These are phyloP conservation scores for Elmis aenea DNA, from an alignment of 2,888 invertebrate genomes.

Conservation along the genomic window DNA sequence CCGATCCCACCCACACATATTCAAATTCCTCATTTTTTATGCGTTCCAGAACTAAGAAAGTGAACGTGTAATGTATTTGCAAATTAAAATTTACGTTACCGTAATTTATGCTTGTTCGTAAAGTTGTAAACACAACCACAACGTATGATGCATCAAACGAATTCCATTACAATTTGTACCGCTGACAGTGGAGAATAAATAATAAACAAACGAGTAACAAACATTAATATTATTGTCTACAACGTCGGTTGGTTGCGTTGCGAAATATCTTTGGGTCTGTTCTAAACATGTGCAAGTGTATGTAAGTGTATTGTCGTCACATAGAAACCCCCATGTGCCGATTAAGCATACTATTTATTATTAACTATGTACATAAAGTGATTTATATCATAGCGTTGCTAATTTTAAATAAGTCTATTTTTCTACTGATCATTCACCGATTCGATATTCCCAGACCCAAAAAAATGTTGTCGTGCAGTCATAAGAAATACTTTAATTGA, in stretches of 20 bases:
- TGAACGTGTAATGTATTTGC: background rate
- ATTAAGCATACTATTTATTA: too few species aligned
- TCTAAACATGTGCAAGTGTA: too few species aligned
- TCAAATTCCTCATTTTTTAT: conserved; percentile 1
- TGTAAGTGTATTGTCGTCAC: too few species aligned
- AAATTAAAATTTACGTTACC: background rate
- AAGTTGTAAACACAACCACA: conserved; percentile 27
- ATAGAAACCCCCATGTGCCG: too few species aligned
- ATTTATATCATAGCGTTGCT: too few species aligned
- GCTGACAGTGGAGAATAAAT: conserved; percentile 31
- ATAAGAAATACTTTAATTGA: too few species aligned
- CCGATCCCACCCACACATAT: too few species aligned
- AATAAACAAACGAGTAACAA: conserved; percentile 30
- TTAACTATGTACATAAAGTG: too few species aligned
- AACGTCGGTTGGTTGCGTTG: conserved; percentile 10
- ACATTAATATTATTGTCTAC: conserved; percentile 36
- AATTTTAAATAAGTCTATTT: too few species aligned
- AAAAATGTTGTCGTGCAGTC: too few species aligned
- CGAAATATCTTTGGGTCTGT: conserved; percentile 1
- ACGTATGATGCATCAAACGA: conserved; percentile 29
- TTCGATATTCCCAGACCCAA: too few species aligned
- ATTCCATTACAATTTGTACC: conserved; percentile 37
- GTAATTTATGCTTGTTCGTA: conserved; percentile 5
- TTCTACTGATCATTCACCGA: too few species aligned
- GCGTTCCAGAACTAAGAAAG: background rate